Evolutionary conservation across 2,113 vertebrate species (phyloP).

Genomic region (Vidua chalybeata): DNA sequence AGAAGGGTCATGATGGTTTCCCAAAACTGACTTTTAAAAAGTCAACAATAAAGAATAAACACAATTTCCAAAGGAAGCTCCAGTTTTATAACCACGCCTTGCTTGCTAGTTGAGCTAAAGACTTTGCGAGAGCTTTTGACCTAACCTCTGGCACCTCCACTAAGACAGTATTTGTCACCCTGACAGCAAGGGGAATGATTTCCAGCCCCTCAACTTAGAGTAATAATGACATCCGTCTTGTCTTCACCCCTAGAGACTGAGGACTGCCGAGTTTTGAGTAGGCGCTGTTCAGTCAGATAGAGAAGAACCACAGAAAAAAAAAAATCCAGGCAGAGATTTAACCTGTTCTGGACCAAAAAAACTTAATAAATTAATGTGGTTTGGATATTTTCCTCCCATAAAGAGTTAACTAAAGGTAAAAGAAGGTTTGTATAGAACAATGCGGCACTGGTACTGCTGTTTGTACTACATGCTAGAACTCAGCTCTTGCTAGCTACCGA

Average conservation of each 20-base stretch:
- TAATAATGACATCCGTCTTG: constrained; percentile 25
- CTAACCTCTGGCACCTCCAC: constrained; percentile 73
- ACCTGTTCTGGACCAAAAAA: not conserved
- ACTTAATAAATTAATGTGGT: not conserved
- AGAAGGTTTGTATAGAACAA: not conserved
- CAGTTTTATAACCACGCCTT: constrained; percentile 14
- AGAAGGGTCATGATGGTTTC: not conserved
- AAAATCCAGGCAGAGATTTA: constrained; percentile 4
- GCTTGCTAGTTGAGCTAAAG: constrained; percentile 40
- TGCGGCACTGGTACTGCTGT: not conserved
- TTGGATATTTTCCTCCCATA: not conserved
- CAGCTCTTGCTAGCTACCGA: not conserved
- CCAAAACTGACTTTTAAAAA: not conserved
- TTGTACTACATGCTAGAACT: not conserved
- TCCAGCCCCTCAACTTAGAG: constrained; percentile 24
- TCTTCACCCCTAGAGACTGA: not conserved
- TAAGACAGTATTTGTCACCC: constrained; percentile 76
- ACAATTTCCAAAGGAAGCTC: not conserved
- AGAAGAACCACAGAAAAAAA: not conserved
- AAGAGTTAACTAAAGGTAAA: not conserved
- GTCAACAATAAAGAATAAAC: not conserved
- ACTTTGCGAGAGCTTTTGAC: constrained; percentile 42
- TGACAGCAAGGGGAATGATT: constrained; percentile 72
- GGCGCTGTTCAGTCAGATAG: constrained; percentile 11
- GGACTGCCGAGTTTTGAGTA: not conserved